phyloP scores from a whole-genome alignment of 2,797 vertebrate genomes.

The Rhabdophis nuchalis region DNA sequence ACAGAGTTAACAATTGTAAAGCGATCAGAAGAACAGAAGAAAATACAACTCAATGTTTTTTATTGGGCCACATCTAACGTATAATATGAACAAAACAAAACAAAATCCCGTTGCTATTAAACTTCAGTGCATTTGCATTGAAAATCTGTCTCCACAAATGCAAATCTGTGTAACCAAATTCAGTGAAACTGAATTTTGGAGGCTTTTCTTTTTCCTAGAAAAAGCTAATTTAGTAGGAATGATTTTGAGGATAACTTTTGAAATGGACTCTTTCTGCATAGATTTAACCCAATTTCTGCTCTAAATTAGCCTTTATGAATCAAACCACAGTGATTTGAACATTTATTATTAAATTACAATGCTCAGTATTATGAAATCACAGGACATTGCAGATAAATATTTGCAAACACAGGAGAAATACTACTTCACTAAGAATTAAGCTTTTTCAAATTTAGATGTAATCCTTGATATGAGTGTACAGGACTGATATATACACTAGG shows the following conservation, averaged over 20 bases:
- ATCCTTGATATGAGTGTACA: neutral
- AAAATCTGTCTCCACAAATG: neutral
- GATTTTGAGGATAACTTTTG: neutral
- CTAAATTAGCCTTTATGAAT: neutral
- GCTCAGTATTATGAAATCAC: neutral
- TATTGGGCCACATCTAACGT: constrained; percentile 2
- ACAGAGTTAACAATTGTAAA: constrained; percentile 34
- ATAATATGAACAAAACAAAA: constrained; percentile 29
- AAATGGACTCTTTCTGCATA: too few species aligned
- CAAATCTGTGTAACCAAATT: neutral
- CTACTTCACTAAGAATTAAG: neutral
- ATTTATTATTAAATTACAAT: neutral
- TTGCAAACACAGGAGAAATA: neutral
- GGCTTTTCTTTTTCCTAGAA: neutral
- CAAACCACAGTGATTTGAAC: neutral
- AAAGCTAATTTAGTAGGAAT: neutral
- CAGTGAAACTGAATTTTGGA: neutral
- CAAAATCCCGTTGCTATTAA: constrained; percentile 5
- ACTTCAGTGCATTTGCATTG: neutral
- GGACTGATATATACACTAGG: neutral
- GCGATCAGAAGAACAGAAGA: neutral
- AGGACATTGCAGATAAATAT: neutral
- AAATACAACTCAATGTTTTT: constrained; percentile 27
- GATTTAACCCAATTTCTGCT: neutral
- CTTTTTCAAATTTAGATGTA: neutral